Percentiles rank a stretch among this genome's conserved stretches.
Conservation (phyloP, 2,888 invertebrate genomes). For the Galeruca laticollis region DNA sequence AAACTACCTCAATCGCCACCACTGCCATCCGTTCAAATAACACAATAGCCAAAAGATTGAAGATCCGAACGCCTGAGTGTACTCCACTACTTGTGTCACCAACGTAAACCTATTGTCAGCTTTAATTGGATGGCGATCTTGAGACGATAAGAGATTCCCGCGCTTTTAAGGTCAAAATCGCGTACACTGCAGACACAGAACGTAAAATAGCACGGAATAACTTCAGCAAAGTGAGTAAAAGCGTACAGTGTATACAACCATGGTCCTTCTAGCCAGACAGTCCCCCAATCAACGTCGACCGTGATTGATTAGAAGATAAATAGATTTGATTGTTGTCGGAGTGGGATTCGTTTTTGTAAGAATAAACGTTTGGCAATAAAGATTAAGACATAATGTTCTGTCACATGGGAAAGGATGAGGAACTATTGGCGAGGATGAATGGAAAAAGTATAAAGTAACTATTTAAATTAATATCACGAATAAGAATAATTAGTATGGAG, state of each 20-base stretch:
- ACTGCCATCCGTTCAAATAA: constrained; percentile 32
- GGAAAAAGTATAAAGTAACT: neutral
- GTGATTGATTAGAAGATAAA: constrained; percentile 68
- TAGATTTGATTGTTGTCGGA: constrained; percentile 61
- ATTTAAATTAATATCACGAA: neutral
- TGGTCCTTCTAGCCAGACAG: constrained; percentile 50
- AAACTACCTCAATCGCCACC: constrained; percentile 6
- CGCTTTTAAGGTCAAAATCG: constrained; percentile 58
- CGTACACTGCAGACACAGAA: constrained; percentile 49
- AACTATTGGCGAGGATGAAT: neutral
- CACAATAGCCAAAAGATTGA: constrained; percentile 36
- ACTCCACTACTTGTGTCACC: constrained; percentile 64
- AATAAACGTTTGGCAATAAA: constrained; percentile 42
- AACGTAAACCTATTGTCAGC: constrained; percentile 68
- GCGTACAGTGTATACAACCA: constrained; percentile 45
- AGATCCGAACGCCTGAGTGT: constrained; percentile 52
- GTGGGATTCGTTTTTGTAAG: constrained; percentile 54
- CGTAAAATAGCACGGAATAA: constrained; percentile 25
- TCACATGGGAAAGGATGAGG: constrained; percentile 8
- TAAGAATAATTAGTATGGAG: neutral
- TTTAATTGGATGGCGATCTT: constrained; percentile 70
- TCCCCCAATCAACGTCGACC: constrained; percentile 59
- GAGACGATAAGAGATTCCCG: constrained; percentile 61
- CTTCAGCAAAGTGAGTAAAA: constrained; percentile 11
- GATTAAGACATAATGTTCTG: constrained; percentile 30